Conservation (phyloP, 2,113 vertebrate genomes). For the Rhagologus leucostigma region DNA sequence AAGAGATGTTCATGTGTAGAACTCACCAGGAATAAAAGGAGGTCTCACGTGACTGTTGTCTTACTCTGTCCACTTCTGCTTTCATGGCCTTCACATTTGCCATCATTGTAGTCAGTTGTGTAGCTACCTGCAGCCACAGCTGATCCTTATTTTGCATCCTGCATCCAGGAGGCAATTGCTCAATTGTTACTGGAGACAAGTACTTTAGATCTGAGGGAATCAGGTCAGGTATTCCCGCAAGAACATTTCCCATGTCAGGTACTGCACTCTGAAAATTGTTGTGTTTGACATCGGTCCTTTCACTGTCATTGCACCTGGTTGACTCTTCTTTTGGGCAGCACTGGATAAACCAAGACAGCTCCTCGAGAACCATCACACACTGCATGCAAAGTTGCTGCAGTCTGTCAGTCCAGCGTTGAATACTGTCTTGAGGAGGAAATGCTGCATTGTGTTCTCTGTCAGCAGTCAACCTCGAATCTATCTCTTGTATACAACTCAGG, state of each 20-base stretch:
- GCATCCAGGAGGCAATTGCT: constrained; percentile 80
- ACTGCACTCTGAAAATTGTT: background rate
- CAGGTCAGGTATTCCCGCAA: background rate
- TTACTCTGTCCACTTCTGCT: constrained; percentile 74
- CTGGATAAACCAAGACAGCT: constrained; percentile 85
- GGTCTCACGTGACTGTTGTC: constrained; percentile 67
- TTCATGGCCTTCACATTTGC: constrained; percentile 70
- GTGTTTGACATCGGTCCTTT: background rate
- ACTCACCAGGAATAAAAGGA: constrained; percentile 87
- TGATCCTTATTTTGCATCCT: constrained; percentile 79
- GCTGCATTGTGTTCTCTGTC: constrained; percentile 58
- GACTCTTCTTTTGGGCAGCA: constrained; percentile 81
- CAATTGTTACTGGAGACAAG: constrained; percentile 78
- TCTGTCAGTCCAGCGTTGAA: constrained; percentile 77
- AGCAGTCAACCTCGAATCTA: constrained; percentile 62
- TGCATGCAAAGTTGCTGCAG: constrained; percentile 80
- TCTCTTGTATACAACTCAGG: constrained; percentile 73
- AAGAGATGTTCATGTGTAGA: background rate
- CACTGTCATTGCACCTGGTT: background rate
- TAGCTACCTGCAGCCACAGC: constrained; percentile 75
- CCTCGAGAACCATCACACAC: constrained; percentile 79
- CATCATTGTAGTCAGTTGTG: constrained; percentile 63
- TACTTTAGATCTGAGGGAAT: constrained; percentile 68
- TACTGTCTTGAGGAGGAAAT: constrained; percentile 84
- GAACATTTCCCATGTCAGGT: background rate